A percentile compares a stretch with the other conserved stretches of the same genome.
Evolutionary conservation across 2,888 invertebrate genomes (phyloP).

Genomic region (Melanargia galathea): DNA sequence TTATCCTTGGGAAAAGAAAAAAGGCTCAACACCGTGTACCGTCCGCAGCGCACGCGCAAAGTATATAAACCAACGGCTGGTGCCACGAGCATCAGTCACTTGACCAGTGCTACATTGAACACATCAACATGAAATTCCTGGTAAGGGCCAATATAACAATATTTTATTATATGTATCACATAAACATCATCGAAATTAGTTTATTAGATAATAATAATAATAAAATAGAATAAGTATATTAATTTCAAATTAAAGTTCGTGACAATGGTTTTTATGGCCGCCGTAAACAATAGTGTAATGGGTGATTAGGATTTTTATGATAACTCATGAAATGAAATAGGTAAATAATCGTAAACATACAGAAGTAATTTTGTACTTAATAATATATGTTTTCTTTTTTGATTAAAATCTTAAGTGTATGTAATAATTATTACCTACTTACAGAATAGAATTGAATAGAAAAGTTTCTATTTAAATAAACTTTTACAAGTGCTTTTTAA

Average conservation of each 20-base stretch:
- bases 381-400: not conserved
- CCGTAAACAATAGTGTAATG: not conserved
- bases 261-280: not conserved
- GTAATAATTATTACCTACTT: not conserved
- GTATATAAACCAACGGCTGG: slow-evolving; percentile 57
- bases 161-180: not conserved
- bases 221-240: not conserved
- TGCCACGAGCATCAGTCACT: slow-evolving; percentile 58
- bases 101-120: slow-evolving; percentile 47
- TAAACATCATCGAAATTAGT: too few species aligned
- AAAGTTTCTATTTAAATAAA: too few species aligned
- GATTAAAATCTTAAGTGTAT: not conserved
- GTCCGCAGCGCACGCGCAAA: slow-evolving; percentile 38
- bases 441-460: not conserved
- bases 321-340: not conserved
- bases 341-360: too few species aligned
- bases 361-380: too few species aligned
- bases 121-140: slow-evolving; percentile 68
- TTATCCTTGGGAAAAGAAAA: slow-evolving; percentile 58
- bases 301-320: not conserved
- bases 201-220: too few species aligned
- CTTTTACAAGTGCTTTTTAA: too few species aligned
- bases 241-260: not conserved
- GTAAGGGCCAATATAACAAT: slow-evolving; percentile 55
- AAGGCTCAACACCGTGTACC: slow-evolving; percentile 47